Evolutionary conservation across 35 echinoderm and acorn worm genomes (phyloP).

Genomic region (Amphiura filiformis): DNA sequence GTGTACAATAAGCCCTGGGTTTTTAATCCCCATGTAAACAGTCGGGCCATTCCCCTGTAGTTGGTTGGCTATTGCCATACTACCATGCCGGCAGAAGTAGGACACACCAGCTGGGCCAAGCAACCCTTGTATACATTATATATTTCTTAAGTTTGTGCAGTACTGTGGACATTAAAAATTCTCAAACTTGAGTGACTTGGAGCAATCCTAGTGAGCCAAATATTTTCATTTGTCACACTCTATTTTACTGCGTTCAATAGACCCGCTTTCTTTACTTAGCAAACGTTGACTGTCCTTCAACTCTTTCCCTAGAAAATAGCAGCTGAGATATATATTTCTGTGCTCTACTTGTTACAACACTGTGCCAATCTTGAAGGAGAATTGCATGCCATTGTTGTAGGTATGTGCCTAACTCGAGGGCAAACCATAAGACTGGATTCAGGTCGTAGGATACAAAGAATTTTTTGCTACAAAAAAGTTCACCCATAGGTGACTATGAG

Average conservation of each 20-base stretch:
- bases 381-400: background rate
- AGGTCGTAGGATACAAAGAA: background rate
- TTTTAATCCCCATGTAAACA: conserved; percentile 12
- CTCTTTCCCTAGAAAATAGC: background rate
- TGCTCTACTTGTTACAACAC: background rate
- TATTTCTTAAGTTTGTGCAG: too few relatives aligned
- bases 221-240: background rate
- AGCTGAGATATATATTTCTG: background rate
- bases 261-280: too few relatives aligned
- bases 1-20: background rate
- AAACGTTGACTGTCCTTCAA: background rate
- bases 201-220: background rate
- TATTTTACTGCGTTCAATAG: background rate
- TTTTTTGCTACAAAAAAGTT: conserved; percentile 12
- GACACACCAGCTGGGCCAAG: background rate
- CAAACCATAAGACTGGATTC: background rate
- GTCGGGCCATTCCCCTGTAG: background rate
- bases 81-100: background rate
- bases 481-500: background rate
- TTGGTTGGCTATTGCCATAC: background rate
- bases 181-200: background rate
- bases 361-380: too few relatives aligned
- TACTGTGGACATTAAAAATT: too few relatives aligned
- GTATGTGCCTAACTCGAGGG: background rate
- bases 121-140: background rate